A percentile compares a stretch with the other conserved stretches of the same genome.
Conservation (phyloP, 2,797 vertebrate genomes). For the Harpagifer antarcticus region DNA sequence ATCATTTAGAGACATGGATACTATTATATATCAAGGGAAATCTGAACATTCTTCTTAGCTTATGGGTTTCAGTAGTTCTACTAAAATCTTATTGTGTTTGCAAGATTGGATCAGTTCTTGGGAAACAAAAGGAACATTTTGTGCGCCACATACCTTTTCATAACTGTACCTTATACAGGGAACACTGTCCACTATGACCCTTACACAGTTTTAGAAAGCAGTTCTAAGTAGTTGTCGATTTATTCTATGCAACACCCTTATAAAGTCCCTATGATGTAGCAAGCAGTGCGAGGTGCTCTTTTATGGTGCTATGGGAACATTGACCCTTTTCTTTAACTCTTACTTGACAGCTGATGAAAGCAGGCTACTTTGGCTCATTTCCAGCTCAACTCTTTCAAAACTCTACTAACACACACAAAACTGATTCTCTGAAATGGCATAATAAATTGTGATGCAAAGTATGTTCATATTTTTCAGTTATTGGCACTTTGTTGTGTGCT, state of each 20-base stretch:
- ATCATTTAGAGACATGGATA: background rate
- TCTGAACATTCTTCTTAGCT: background rate
- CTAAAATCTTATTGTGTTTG: background rate
- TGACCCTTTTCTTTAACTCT: slow-evolving; percentile 60
- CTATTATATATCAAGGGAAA: background rate
- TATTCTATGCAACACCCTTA: slow-evolving; percentile 19
- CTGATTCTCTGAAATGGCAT: slow-evolving; percentile 22
- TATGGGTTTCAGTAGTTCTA: slow-evolving; percentile 6
- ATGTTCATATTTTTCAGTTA: slow-evolving; percentile 60
- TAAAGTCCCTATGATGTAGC: slow-evolving; percentile 38
- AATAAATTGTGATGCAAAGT: slow-evolving; percentile 47
- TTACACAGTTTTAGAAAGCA: slow-evolving; percentile 10
- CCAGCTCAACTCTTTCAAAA: slow-evolving; percentile 56
- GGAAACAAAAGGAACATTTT: slow-evolving; percentile 14
- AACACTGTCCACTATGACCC: background rate
- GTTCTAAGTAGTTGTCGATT: slow-evolving; percentile 16
- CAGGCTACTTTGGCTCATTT: slow-evolving; percentile 67
- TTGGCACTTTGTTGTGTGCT: slow-evolving; percentile 75
- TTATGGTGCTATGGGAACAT: slow-evolving; percentile 84
- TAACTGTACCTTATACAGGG: slow-evolving; percentile 2
- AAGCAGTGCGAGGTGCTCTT: slow-evolving; percentile 87
- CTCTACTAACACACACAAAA: slow-evolving; percentile 34
- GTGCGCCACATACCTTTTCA: slow-evolving; percentile 2
- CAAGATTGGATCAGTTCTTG: slow-evolving; percentile 1
- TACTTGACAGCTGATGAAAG: slow-evolving; percentile 39